Base-by-base conservation (phyloP, 2,113 vertebrate species). In the Caracal caracal region DNA sequence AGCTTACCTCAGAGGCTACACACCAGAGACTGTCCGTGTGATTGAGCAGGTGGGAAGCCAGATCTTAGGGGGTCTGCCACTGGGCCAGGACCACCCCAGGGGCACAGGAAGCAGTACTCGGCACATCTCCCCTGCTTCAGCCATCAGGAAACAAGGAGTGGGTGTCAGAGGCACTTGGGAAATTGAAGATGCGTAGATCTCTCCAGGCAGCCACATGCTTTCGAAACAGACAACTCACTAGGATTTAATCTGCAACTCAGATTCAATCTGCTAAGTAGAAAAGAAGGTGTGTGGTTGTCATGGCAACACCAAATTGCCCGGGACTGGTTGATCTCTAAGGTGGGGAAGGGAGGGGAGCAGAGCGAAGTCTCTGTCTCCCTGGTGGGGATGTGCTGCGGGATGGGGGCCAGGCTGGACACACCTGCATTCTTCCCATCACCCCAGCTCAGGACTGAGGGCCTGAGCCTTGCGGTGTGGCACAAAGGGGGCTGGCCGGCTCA, bases 211-310 rank as follows among this genome's bases (percentile, higher is more conserved):
- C 51, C 26, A 3, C 33, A 17, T 28, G 92, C 33, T 81, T 37
- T 94, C 90, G 70, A 71, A 78, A 43, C 26, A 30, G 49, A 93
- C 59, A 96, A 51, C 1, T 5, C 53, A 20, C 66, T n/a, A 92
- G 86, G 53, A 93, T 94, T 96, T 97, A 80, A 93, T 97, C 90
- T 1, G 0, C 61, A 4, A 1, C 93, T 97, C 88, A 73, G 66
- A 94, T 70, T 89, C 92, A 73, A 0, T 93, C 86, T 47, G 91
- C 87, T 86, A 94, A 94, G 70, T 37, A 86, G 82, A 85, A 90
- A 94, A 97, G 93, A 89, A 96, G 91, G 78, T 95, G 63, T 96
- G 33, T 79, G 89, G 98, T 98, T 98, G 97, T 97, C 97, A 94
- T 98, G 97, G 97, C 97, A 98, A 98, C 97, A 70, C 89, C 1